Evolutionary conservation across 2,797 vertebrate genomes (phyloP), one percentile per base, ranked within the genome.

Genomic region (Euthynnus affinis): DNA sequence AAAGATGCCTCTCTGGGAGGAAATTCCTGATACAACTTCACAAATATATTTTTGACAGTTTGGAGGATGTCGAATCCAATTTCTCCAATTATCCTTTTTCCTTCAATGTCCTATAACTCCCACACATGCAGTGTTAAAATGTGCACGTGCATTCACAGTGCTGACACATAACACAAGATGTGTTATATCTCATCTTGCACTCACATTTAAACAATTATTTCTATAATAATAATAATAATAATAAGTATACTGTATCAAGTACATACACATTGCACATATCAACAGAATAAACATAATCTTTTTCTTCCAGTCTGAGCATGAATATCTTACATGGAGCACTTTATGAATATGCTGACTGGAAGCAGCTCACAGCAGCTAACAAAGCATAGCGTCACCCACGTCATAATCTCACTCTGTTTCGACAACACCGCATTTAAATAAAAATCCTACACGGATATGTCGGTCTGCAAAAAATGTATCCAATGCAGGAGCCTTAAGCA

Each of bases 341-440:
- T 53, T 51, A 37, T 46, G 55, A 23, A 23, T 40, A 42, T 12
- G 9, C 27, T 1, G 62, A 57, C 7, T 34, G 44, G 55, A 58
- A 48, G 56, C 78, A 23, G 62, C 85, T 75, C 37, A 71, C 27
- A 32, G 71, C 9, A 9, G 48, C 64, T 52, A 40, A 71, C 40
- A 49, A 58, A 78, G 72, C 9, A 5, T 12, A 25, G 1, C 13
- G 40, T 78, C 55, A 57, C 59, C 49, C 53, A 49, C 14, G 1
- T 71, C 67, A 63, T 87, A 82, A 82, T 89, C 87, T 76, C 27
- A 46, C 49, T 7, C 79, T 55, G 56, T 82, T 72, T 83, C n/a
- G 58, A 83, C 76, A 86, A 58, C 72, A 34, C 40, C 9, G 58
- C 59, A 27, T 82, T 85, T 52, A 78, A 73, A 87, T 49, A 48